Evolutionary conservation across 2,888 invertebrate genomes (phyloP).

Genomic region (Torymus texanus): DNA sequence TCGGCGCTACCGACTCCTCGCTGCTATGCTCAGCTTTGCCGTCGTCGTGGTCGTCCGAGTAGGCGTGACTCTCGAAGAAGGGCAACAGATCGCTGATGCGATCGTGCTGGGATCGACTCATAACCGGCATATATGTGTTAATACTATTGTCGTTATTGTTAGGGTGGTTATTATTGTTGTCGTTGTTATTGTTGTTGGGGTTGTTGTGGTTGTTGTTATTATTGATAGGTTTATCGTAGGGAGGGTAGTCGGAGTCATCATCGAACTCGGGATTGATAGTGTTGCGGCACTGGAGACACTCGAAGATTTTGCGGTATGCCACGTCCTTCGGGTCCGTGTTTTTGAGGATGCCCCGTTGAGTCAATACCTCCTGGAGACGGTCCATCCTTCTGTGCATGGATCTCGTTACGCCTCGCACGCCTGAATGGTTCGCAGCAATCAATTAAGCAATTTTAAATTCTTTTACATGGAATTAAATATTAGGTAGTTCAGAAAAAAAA

Average conservation of each 20-base stretch:
- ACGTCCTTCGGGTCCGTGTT: constrained; percentile 28
- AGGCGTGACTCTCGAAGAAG: constrained; percentile 17
- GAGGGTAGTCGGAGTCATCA: not conserved
- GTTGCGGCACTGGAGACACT: constrained; percentile 50
- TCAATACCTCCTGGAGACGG: not conserved
- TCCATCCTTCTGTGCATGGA: constrained; percentile 12
- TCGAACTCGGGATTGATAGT: not conserved
- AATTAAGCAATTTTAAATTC: too few species aligned
- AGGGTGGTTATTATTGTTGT: too few species aligned
- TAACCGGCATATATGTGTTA: too few species aligned
- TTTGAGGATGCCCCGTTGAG: constrained; percentile 18
- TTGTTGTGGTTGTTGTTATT: too few species aligned
- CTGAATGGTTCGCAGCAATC: not conserved
- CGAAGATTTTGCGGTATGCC: constrained; percentile 38
- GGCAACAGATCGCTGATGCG: constrained; percentile 32
- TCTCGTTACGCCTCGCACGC: constrained; percentile 19
- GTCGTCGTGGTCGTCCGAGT: constrained; percentile 42
- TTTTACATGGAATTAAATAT: too few species aligned
- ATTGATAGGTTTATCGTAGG: too few species aligned
- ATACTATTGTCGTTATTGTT: too few species aligned
- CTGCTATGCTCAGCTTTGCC: constrained; percentile 1
- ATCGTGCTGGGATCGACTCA: not conserved
- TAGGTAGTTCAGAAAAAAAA: too few species aligned
- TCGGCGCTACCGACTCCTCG: not conserved
- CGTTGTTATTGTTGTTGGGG: too few species aligned